Percentiles rank a stretch among this genome's conserved stretches.
phyloP scores from a whole-genome alignment of 1,140 invertebrate genomes.

The Holcopasites calliopsidis region DNA sequence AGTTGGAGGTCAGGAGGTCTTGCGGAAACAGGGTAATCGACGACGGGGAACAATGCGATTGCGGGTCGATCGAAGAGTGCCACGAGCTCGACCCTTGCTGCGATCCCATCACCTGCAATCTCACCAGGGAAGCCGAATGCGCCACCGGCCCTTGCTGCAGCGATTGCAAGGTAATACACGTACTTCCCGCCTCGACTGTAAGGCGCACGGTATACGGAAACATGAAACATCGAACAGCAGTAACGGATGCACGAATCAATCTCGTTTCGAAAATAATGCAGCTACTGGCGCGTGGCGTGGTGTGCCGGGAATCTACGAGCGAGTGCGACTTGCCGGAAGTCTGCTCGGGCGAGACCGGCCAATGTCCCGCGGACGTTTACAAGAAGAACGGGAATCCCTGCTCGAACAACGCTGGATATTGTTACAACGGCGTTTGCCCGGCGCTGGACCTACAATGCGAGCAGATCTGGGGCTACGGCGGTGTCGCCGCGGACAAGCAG shows the following conservation, averaged over 20 bases:
- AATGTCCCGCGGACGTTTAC: slow-evolving; percentile 93
- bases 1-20: slow-evolving; percentile 85
- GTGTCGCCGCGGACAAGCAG: slow-evolving; percentile 87
- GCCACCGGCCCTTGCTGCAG: slow-evolving; percentile 95
- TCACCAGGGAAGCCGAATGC: slow-evolving; percentile 94
- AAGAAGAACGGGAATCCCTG: slow-evolving; percentile 95
- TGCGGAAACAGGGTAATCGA: slow-evolving; percentile 97
- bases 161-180: slow-evolving; percentile 88
- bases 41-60: slow-evolving; percentile 97
- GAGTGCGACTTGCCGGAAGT: slow-evolving; percentile 97
- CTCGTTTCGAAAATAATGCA: slow-evolving; percentile 64
- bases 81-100: slow-evolving; percentile 93
- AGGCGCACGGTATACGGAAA: not conserved
- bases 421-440: slow-evolving; percentile 95
- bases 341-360: slow-evolving; percentile 91
- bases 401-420: slow-evolving; percentile 86
- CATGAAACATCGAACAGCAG: too few relatives aligned
- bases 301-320: slow-evolving; percentile 91
- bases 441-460: slow-evolving; percentile 93
- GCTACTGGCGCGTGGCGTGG: slow-evolving; percentile 87
- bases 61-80: slow-evolving; percentile 93
- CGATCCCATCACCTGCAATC: slow-evolving; percentile 96
- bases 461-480: slow-evolving; percentile 93
- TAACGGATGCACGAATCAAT: too few relatives aligned
- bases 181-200: not conserved